phyloP scores from a whole-genome alignment of 2,888 invertebrate genomes.

The Drosophila helvetica region DNA sequence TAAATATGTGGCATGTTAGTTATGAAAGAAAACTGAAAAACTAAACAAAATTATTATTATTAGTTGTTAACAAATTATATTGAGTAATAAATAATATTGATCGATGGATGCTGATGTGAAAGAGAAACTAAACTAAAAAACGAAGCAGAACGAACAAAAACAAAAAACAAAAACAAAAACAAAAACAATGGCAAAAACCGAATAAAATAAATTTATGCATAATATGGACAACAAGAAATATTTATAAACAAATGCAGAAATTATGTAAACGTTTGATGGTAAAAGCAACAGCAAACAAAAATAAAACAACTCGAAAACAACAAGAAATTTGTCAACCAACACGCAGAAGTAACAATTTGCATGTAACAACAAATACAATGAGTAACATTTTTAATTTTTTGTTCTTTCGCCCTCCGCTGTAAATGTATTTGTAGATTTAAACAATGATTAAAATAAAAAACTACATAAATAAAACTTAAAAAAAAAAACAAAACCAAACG shows the following conservation, averaged over 20 bases:
- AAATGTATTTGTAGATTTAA: slow-evolving; percentile 84
- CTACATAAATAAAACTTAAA: slow-evolving; percentile 79
- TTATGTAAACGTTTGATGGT: slow-evolving; percentile 67
- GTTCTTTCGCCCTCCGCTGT: slow-evolving; percentile 84
- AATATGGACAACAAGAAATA: slow-evolving; percentile 64
- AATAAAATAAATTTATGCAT: slow-evolving; percentile 54
- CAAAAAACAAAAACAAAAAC: slow-evolving; percentile 42
- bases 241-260: slow-evolving; percentile 66
- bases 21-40: slow-evolving; percentile 65
- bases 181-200: slow-evolving; percentile 53
- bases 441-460: slow-evolving; percentile 82
- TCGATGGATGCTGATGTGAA: slow-evolving; percentile 69
- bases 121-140: slow-evolving; percentile 59
- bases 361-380: slow-evolving; percentile 68
- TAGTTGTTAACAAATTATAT: slow-evolving; percentile 79
- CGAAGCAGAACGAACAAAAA: slow-evolving; percentile 34
- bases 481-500: slow-evolving; percentile 57
- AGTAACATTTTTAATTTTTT: slow-evolving; percentile 82
- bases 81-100: slow-evolving; percentile 69
- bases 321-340: slow-evolving; percentile 56
- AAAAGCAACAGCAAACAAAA: slow-evolving; percentile 41
- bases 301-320: slow-evolving; percentile 61
- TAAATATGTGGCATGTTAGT: slow-evolving; percentile 81
- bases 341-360: slow-evolving; percentile 50
- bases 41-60: slow-evolving; percentile 71